Conservation (phyloP, 2,113 vertebrate genomes). For the Cyphomyrus plagiostoma region DNA sequence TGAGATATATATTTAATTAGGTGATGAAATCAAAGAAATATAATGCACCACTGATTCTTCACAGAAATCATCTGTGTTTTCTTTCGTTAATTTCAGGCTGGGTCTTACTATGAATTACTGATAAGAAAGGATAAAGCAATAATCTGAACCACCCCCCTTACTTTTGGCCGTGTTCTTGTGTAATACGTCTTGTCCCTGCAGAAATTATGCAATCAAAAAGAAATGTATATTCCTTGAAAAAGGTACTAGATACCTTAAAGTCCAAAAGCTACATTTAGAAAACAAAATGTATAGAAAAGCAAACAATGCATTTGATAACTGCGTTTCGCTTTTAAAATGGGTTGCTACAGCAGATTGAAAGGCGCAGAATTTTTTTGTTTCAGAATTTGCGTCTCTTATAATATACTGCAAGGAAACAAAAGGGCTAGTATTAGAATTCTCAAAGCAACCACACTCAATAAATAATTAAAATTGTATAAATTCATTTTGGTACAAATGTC, state of each 20-base stretch:
- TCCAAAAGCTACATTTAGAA: slow-evolving; percentile 43
- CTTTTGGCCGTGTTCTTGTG: slow-evolving; percentile 28
- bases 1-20: background rate
- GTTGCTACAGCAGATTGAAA: background rate
- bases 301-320: slow-evolving; percentile 29
- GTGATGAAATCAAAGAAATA: background rate
- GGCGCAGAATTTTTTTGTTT: background rate
- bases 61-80: background rate
- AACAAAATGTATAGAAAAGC: slow-evolving; percentile 27
- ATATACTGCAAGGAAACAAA: slow-evolving; percentile 27
- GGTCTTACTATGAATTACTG: slow-evolving; percentile 14
- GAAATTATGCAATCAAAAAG: slow-evolving; percentile 42
- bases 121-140: slow-evolving; percentile 1
- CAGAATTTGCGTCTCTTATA: slow-evolving; percentile 16
- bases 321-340: slow-evolving; percentile 21
- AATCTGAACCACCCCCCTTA: background rate
- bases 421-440: slow-evolving; percentile 38
- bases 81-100: background rate
- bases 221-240: slow-evolving; percentile 31
- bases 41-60: background rate
- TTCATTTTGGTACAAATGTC: slow-evolving; percentile 12
- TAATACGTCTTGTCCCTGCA: slow-evolving; percentile 31
- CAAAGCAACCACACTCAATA: background rate
- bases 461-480: slow-evolving; percentile 12
- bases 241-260: slow-evolving; percentile 36